Conservation (phyloP, 2,797 vertebrate species). For the Serranus cabrilla region DNA sequence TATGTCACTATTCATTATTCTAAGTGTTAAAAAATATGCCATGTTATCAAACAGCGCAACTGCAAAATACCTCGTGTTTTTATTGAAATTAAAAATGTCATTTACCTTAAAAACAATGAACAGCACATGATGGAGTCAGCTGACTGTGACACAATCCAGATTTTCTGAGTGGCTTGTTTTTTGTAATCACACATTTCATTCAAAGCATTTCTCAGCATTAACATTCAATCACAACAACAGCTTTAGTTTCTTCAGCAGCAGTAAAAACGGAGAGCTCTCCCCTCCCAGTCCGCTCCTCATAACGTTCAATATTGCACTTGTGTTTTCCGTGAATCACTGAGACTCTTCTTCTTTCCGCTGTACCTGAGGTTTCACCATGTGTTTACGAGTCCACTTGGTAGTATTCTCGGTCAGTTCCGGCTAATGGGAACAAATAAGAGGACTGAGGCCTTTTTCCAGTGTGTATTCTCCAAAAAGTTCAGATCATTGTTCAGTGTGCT, state of each 20-base stretch:
- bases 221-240: conserved; percentile 11
- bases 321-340: conserved; percentile 19
- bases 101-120: conserved; percentile 4
- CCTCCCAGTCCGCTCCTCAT: conserved; percentile 19
- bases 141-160: conserved; percentile 6
- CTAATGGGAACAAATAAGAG: not conserved
- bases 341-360: not conserved
- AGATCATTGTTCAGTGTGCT: not conserved
- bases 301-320: conserved; percentile 59
- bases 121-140: not conserved
- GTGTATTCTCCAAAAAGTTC: conserved; percentile 13
- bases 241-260: conserved; percentile 7
- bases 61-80: not conserved
- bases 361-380: conserved; percentile 38
- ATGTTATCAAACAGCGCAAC: not conserved
- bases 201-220: conserved; percentile 19
- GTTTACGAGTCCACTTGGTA: conserved; percentile 16
- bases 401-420: conserved; percentile 6
- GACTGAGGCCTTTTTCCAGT: conserved; percentile 21
- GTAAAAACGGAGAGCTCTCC: conserved; percentile 18
- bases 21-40: not conserved
- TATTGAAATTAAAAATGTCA: conserved; percentile 24
- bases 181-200: conserved; percentile 39
- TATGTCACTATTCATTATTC: not conserved
- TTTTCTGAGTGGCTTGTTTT: conserved; percentile 22